Evolutionary conservation across 2,888 invertebrate genomes (phyloP), one percentile per base, ranked within the genome.

Genomic region (Spisula subtruncata): DNA sequence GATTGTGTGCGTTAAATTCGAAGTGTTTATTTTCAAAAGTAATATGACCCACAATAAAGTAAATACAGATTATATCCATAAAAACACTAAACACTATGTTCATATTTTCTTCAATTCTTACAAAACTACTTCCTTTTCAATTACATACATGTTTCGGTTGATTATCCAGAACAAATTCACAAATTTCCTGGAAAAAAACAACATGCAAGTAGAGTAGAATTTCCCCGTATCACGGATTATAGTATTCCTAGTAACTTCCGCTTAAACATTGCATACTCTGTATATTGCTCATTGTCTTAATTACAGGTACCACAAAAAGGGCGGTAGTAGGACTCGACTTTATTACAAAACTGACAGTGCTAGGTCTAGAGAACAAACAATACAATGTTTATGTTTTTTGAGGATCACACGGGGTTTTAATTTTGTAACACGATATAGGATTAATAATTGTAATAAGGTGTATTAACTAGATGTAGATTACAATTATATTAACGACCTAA

Each of bases 171-270:
- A 66, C n/a, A 2, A 25, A 12, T 51, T 51, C 4, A 51, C 51
- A 51, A 51, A 1, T 41, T 51, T 51, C 51, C 51, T 51, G 51
- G 51, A 51, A 51, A 12, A 4, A 51, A 6, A 51, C 41, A 4
- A 14, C 14, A 14, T 51, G 14, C 51, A 41, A 41, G 4, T 5
- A 20, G 25, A 6, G n/a, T 66, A 66, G 8, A 12, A 25, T n/a
- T 66, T 66, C 60, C 60, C 60, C 25, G 25, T 66, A 66, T 25
- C 60, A 66, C 60, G 60, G 60, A 66, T 41, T 25, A 66, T 66
- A n/a, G n/a, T n/a, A 66, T 4, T 25, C 25, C 25, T 2, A n/a
- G 60, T 66, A 18, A 66, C 60, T 66, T 66, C 60, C 60, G 56
- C 56, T n/a, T n/a, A 56, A 56, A 66, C 10, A 66, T 25, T 25